Base-by-base conservation (phyloP, 2,113 vertebrate species). In the Tonatia bakeri region DNA sequence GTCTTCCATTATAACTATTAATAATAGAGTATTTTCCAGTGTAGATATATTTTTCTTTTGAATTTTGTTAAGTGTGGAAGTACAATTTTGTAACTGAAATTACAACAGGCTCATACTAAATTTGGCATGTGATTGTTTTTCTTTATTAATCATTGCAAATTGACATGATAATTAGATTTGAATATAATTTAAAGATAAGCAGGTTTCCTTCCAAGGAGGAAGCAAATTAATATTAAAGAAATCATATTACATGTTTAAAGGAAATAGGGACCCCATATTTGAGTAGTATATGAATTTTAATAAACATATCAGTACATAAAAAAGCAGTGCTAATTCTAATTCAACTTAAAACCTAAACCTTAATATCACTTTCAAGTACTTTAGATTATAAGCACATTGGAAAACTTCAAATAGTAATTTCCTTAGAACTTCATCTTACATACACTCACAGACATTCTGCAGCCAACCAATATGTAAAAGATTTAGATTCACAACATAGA, bases 151-250 rank as follows among this genome's bases (percentile, higher is more conserved):
- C 87, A 90, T 65, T 97, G 75, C 75, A 97, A 97, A 90, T 91
- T 97, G 94, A 93, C 54, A 56, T 94, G 36, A 80, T 93, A 97
- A 98, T 97, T 96, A 97, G 83, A 56, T 97, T 97, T 97, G 52
- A 97, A 95, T 96, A 45, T 90, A 89, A 97, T 98, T 98, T 94
- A 94, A 59, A 90, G 96, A 95, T 95, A 93, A 97, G n/a, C 92
- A 94, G 45, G 52, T 97, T 97, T 98, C 82, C 95, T 98, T 97
- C 93, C 90, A 97, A 94, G 76, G 88, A 97, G 91, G 95, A 97
- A 98, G 90, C 79, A 95, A 90, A 76, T 98, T 98, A 97, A 93
- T 97, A 98, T 87, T 97, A 83, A 88, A 72, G 76, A 90, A 96
- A 98, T 95, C 97, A 38, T 90, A 81, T 97, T 97, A 92, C 38